Base-by-base conservation (phyloP, 2,797 vertebrate genomes). In the Bovichtus variegatus region DNA sequence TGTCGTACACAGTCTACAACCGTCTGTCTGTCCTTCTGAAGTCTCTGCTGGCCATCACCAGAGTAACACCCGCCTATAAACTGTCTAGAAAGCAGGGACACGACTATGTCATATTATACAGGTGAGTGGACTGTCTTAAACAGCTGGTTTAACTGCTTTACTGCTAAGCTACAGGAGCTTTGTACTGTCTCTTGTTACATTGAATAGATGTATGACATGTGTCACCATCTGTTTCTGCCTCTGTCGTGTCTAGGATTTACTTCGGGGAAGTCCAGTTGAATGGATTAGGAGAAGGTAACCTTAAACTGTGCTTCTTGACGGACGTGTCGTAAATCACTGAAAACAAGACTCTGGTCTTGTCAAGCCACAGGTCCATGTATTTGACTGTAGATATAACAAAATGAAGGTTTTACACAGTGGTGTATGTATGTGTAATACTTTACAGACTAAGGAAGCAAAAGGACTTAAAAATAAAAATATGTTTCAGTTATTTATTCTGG, bases 1-100 rank as follows among this genome's bases (percentile, higher is more conserved):
- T 99, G 92, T 99, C 98, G 0, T 99, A 99, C 85, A 98, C 98
- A 0, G 98, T 99, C 27, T 99, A 99, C 94, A 99, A 99, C 84
- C 96, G 98, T 54, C 95, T 99, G 86, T 99, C 98, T 40, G 92
- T 99, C 58, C 95, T 99, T 46, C 95, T 99, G 69, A 99, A 99
- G 90, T 99, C 98, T 83, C 96, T 99, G 79, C 96, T 99, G 90
- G 97, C 98, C 58, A 97, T 99, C 91, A 99, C 98, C 49, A 97
- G 98, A 91, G 98, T 99, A 80, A 99, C 98, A 21, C 98, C 98
- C 23, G 97, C 98, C 79, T 99, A 99, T 74, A 97, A 98, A 83
- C 95, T 99, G 54, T 99, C 98, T 81, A 96, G 98, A 84, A 99
- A 98, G 88, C 98, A 99, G 92, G 98, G 98, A 29, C 98, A 98